Evolutionary conservation across 2,113 vertebrate genomes (phyloP).

Genomic region (Todiramphus chloris): DNA sequence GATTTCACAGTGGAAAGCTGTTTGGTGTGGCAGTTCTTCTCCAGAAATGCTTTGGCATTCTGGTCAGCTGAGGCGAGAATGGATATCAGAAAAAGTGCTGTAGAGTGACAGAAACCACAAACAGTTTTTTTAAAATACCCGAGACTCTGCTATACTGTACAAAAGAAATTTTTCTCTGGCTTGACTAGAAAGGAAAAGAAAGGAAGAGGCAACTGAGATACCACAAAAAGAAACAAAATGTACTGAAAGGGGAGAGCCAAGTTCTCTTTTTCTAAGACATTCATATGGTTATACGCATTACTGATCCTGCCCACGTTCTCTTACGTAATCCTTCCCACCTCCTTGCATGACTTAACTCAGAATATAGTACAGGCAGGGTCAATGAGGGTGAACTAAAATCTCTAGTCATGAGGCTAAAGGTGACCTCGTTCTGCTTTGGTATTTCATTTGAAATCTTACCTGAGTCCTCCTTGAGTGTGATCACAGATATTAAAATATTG

Average conservation of each 20-base stretch:
- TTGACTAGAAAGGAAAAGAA: not conserved
- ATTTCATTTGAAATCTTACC: not conserved
- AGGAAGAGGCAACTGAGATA: not conserved
- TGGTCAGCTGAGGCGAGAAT: conserved; percentile 6
- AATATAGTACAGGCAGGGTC: not conserved
- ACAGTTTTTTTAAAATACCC: not conserved
- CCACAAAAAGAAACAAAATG: not conserved
- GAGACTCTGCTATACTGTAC: not conserved
- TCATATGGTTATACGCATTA: not conserved
- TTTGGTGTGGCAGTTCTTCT: not conserved
- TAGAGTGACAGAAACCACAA: not conserved
- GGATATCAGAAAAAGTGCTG: not conserved
- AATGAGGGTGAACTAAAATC: not conserved
- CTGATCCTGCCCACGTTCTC: not conserved
- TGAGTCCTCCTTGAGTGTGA: not conserved
- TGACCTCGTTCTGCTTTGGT: conserved; percentile 51
- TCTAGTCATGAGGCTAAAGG: conserved; percentile 51
- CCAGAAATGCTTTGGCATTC: not conserved
- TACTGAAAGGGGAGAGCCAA: not conserved
- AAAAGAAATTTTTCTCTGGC: not conserved
- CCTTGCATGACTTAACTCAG: conserved; percentile 19
- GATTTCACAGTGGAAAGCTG: conserved; percentile 9
- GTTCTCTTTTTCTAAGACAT: not conserved
- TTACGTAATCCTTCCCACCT: conserved; percentile 8
- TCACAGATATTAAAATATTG: not conserved